These are phyloP conservation scores for Gari tellinella DNA, from an alignment of 2,888 invertebrate species.

Conservation along the genomic window DNA sequence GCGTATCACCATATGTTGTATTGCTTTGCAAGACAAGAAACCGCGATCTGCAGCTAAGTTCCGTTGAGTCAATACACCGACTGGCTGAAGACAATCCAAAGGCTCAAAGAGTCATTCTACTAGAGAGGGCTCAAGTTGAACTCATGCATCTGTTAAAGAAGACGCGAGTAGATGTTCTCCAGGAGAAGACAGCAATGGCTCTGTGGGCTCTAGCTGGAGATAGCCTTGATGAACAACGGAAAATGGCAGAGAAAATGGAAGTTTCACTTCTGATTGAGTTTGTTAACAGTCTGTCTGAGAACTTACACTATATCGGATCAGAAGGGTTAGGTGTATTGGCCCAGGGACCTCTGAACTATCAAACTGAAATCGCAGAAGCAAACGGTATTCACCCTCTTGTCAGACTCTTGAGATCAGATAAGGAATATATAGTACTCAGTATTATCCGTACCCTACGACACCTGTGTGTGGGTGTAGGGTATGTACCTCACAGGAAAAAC, in stretches of 20 bases:
- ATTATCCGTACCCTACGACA: conserved; percentile 79
- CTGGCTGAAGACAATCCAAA: conserved; percentile 78
- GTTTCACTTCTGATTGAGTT: conserved; percentile 82
- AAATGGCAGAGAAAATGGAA: conserved; percentile 81
- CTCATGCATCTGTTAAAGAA: conserved; percentile 80
- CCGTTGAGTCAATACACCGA: conserved; percentile 80
- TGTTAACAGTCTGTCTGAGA: conserved; percentile 79
- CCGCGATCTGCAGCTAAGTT: conserved; percentile 80
- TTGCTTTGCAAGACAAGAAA: conserved; percentile 72
- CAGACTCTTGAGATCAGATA: conserved; percentile 77
- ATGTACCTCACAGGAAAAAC: conserved; percentile 78
- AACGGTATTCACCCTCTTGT: conserved; percentile 81
- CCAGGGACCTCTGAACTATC: conserved; percentile 80
- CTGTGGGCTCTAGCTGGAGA: conserved; percentile 83
- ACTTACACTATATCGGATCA: conserved; percentile 82
- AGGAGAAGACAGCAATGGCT: conserved; percentile 81
- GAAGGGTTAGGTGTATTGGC: conserved; percentile 82
- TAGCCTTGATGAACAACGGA: conserved; percentile 75
- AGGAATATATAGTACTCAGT: conserved; percentile 82
- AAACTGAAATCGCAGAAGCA: conserved; percentile 77
- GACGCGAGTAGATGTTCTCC: conserved; percentile 70
- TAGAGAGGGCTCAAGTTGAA: conserved; percentile 77
- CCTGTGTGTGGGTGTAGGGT: conserved; percentile 82
- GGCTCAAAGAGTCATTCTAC: conserved; percentile 77
- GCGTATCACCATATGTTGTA: conserved; percentile 77